Base-by-base conservation (phyloP, 2,113 vertebrate genomes). In the Rafetus swinhoei region DNA sequence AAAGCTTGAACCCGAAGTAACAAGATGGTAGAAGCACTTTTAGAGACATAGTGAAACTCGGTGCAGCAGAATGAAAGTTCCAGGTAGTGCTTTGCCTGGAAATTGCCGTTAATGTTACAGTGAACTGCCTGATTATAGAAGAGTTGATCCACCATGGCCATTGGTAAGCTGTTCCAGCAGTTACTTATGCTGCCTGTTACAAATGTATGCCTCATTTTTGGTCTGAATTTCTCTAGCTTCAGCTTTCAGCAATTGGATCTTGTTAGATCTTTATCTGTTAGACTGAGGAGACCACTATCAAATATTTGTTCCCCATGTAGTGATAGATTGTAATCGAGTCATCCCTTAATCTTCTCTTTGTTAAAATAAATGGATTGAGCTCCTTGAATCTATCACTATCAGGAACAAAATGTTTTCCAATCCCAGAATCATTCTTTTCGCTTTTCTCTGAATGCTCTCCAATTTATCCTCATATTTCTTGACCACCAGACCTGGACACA, bases 51-150 rank as follows among this genome's bases (percentile, higher is more conserved):
- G 22, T 52, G 50, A 11, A 82, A 93, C 22, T 77, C 60, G 57
- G 7, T 77, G 88, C 59, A 72, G 65, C 1, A 60, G 32, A 87
- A 72, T n/a, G n/a, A 92, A 84, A 85, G 86, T 9, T 54, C 72
- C 79, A 9, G 90, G 53, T 82, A 82, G 12, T 81, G 54, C 92
- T 93, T 90, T 65, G 35, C n/a, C 25, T 52, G 52, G n/a, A 79
- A 57, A 90, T 18, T 50, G 39, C 18, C 84, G 25, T 57, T 62
- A 55, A 79, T 80, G 3, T 59, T 69, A 76, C 21, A 13, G 76
- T 56, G 87, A 21, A 5, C 56, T 93, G 29, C 53, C 87, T 92
- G 55, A 81, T 88, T 95, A 76, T 94, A 90, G 29, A 15, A 59
- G 29, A 59, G 50, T 45, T 45, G 56, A 9, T 72, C 65, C n/a